phyloP scores from a whole-genome alignment of 1,140 invertebrate species.

The Tetraneura akinire region DNA sequence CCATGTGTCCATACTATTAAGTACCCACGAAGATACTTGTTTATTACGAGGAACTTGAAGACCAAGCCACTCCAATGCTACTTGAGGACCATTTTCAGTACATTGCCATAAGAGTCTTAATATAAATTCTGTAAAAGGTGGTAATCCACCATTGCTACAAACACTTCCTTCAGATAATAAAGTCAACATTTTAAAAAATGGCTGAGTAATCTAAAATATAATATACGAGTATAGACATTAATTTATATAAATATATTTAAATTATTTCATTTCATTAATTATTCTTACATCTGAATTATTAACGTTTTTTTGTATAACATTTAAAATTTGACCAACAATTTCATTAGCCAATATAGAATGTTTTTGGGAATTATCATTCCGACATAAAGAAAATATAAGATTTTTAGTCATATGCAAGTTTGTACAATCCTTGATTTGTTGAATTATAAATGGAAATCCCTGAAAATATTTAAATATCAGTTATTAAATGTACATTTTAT shows the following conservation, averaged over 20 bases:
- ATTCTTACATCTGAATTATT: constrained; percentile 65
- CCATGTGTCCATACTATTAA: constrained; percentile 85
- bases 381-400: constrained; percentile 86
- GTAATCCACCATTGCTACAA: constrained; percentile 65
- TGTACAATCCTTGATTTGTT: constrained; percentile 90
- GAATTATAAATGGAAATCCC: constrained; percentile 90
- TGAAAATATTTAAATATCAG: constrained; percentile 59
- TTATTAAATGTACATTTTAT: background rate
- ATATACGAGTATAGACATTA: background rate
- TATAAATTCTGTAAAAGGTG: constrained; percentile 86
- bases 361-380: constrained; percentile 62
- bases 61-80: constrained; percentile 88
- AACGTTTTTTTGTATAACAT: constrained; percentile 84
- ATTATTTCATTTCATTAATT: constrained; percentile 6
- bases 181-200: constrained; percentile 88
- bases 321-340: constrained; percentile 85
- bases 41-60: constrained; percentile 83
- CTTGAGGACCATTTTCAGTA: constrained; percentile 84
- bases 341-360: constrained; percentile 83
- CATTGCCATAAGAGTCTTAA: constrained; percentile 87
- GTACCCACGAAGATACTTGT: constrained; percentile 83
- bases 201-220: constrained; percentile 68
- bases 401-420: constrained; percentile 89
- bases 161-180: constrained; percentile 70
- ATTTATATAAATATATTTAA: background rate